These are phyloP conservation scores for Tadarida brasiliensis DNA, from an alignment of 2,797 vertebrate genomes.

Conservation along the genomic window DNA sequence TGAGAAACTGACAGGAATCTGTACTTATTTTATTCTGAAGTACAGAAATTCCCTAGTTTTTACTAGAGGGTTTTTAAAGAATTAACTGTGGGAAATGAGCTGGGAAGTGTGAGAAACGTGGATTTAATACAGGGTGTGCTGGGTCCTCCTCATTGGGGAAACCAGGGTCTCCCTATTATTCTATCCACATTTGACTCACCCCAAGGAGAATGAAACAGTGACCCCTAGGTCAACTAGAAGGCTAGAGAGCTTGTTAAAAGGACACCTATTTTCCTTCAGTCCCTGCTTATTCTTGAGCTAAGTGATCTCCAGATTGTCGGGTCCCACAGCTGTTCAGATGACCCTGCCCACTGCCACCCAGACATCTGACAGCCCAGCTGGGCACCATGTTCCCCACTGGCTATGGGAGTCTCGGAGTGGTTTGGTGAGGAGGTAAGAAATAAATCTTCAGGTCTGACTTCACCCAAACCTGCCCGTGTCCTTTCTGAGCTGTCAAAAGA, in stretches of 20 bases:
- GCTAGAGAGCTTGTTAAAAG: not conserved
- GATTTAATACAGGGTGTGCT: not conserved
- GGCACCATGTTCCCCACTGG: not conserved
- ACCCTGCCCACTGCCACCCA: not conserved
- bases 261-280: not conserved
- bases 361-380: not conserved
- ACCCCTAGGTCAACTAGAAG: not conserved
- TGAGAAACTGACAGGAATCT: not conserved
- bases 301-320: not conserved
- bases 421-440: not conserved
- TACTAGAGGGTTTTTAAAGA: conserved; percentile 12
- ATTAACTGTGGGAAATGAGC: not conserved
- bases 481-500: not conserved
- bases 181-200: not conserved
- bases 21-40: conserved; percentile 47
- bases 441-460: not conserved
- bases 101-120: not conserved
- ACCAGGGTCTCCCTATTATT: not conserved
- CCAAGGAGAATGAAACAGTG: not conserved
- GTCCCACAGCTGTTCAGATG: not conserved
- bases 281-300: not conserved
- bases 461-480: not conserved
- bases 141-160: not conserved
- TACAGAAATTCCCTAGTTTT: conserved; percentile 39
- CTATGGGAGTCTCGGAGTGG: not conserved